A percentile compares a stretch with the other conserved stretches of the same genome.
phyloP scores from a whole-genome alignment of 2,888 invertebrate species.

The Dinocampus coccinellae region DNA sequence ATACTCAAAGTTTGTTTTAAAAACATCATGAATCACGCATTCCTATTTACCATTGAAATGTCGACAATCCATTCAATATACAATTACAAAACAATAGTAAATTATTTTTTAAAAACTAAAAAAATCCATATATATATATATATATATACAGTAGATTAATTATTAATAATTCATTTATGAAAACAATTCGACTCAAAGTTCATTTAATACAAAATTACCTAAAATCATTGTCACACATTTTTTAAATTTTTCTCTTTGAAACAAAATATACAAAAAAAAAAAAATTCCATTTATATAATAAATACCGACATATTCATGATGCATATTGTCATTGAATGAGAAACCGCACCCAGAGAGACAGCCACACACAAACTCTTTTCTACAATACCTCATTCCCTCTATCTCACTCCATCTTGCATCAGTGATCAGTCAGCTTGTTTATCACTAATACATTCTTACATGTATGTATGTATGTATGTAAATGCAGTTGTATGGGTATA shows the following conservation, averaged over 20 bases:
- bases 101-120: no score
- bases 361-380: slow-evolving; percentile 1
- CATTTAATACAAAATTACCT: no score
- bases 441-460: slow-evolving; percentile 15
- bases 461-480: slow-evolving; percentile 2
- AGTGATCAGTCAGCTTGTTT: slow-evolving; percentile 15
- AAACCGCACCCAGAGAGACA: slow-evolving; percentile 28
- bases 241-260: no score
- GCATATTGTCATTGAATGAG: slow-evolving; percentile 20
- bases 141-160: no score
- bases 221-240: neutral
- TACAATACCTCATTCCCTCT: neutral
- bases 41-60: neutral
- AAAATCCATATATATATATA: no score
- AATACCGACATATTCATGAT: neutral
- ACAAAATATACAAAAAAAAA: no score
- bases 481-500: no score
- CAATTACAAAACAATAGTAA: neutral
- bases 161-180: no score
- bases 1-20: neutral
- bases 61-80: neutral
- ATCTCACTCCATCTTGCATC: slow-evolving; percentile 8
- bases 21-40: neutral
- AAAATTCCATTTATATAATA: no score
- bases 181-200: no score